Evolutionary conservation across 2,888 invertebrate species (phyloP).

Genomic region (Lacanobia oleracea): DNA sequence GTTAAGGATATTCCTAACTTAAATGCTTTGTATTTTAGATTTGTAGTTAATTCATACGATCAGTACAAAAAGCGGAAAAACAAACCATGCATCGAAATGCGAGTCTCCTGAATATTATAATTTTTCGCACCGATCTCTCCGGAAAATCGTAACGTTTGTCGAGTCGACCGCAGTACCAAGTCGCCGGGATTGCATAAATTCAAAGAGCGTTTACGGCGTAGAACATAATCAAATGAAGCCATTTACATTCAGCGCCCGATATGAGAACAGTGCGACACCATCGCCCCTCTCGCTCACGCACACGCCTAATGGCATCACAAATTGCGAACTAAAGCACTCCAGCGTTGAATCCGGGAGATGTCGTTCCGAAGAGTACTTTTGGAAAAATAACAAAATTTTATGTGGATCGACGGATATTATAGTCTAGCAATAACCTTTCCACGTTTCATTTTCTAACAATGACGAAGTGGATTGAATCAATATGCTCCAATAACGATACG

Average conservation of each 20-base stretch:
- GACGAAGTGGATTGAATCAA: conserved; percentile 63
- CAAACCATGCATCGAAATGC: conserved; percentile 20
- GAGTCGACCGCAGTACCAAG: conserved; percentile 74
- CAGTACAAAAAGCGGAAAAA: conserved; percentile 1
- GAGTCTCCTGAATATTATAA: conserved; percentile 46
- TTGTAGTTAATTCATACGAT: background rate
- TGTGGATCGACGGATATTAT: conserved; percentile 78
- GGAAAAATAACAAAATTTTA: conserved; percentile 87
- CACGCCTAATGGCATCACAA: conserved; percentile 86
- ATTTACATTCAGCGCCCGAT: conserved; percentile 87
- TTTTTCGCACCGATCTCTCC: conserved; percentile 60
- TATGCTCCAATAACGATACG: conserved; percentile 55
- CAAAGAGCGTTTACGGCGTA: conserved; percentile 83
- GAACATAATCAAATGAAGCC: conserved; percentile 89
- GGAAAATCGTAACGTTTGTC: conserved; percentile 71
- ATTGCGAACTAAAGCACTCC: conserved; percentile 83
- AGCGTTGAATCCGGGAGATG: conserved; percentile 78
- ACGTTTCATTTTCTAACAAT: conserved; percentile 68
- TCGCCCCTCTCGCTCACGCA: conserved; percentile 80
- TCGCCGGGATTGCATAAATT: conserved; percentile 85
- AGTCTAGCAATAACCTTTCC: conserved; percentile 75
- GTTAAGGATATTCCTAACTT: conserved; percentile 1
- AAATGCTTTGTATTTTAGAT: background rate
- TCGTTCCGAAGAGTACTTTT: conserved; percentile 77
- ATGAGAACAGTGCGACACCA: conserved; percentile 75